A percentile compares a stretch with the other conserved stretches of the same genome.
These are phyloP conservation scores for Leptopilina myrica DNA, from an alignment of 2,888 invertebrate genomes.

Conservation along the genomic window DNA sequence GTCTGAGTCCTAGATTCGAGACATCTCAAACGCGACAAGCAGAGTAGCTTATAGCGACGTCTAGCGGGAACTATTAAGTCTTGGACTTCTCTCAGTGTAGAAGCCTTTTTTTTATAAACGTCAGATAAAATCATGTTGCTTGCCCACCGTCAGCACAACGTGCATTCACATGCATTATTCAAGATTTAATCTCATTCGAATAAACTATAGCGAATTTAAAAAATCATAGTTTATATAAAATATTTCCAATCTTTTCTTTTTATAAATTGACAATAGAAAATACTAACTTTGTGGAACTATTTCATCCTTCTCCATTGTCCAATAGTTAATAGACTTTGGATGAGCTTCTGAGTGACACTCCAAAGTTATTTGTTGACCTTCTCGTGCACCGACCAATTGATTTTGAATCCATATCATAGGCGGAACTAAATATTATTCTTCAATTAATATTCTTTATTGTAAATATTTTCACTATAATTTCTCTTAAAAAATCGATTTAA, in stretches of 20 bases:
- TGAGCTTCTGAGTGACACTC: constrained; percentile 80
- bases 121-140: constrained; percentile 70
- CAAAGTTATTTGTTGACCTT: constrained; percentile 78
- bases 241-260: background rate
- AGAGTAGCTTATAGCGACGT: too few species aligned
- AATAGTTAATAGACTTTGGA: constrained; percentile 80
- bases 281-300: constrained; percentile 78
- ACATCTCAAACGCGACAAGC: too few species aligned
- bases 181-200: constrained; percentile 67
- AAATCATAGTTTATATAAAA: constrained; percentile 55
- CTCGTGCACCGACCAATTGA: constrained; percentile 78
- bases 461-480: background rate
- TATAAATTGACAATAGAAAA: background rate
- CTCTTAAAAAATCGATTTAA: too few species aligned
- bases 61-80: too few species aligned
- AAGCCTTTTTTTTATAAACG: constrained; percentile 67
- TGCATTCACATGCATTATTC: constrained; percentile 70
- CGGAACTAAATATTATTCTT: constrained; percentile 75
- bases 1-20: too few species aligned
- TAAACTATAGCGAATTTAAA: constrained; percentile 61
- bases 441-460: constrained; percentile 11
- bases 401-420: constrained; percentile 80
- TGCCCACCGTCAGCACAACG: constrained; percentile 61
- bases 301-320: constrained; percentile 78
- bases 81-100: too few species aligned